phyloP scores from a whole-genome alignment of 2,113 vertebrate genomes.

The Machaerirhynchus nigripectus region DNA sequence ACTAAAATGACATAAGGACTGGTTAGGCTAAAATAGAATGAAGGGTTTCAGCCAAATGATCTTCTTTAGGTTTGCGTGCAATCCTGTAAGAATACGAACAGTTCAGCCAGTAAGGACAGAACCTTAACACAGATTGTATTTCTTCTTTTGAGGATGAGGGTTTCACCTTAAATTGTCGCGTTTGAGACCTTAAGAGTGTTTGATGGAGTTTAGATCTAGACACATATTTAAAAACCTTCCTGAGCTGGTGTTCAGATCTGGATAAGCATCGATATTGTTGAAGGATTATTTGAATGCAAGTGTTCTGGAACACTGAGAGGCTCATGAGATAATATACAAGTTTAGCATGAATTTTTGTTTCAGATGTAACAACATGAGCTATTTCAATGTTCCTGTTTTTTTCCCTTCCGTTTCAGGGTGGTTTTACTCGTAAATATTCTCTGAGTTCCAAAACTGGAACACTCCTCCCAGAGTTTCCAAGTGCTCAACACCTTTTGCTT shows the following conservation, averaged over 20 bases:
- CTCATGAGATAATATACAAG: background rate
- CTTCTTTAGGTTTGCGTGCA: background rate
- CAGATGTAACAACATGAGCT: background rate
- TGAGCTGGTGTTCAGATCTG: background rate
- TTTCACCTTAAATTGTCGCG: background rate
- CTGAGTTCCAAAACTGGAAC: slow-evolving; percentile 98
- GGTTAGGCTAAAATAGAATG: background rate
- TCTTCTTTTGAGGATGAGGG: background rate
- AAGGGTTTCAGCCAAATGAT: background rate
- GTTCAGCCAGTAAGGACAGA: background rate
- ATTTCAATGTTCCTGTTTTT: background rate
- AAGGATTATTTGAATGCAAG: background rate
- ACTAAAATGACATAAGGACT: background rate
- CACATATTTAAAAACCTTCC: background rate
- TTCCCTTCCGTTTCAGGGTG: slow-evolving; percentile 79
- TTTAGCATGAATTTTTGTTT: background rate
- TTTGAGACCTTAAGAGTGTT: background rate
- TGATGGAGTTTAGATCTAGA: background rate
- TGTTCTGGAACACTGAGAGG: background rate
- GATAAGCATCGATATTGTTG: background rate
- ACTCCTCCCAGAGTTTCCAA: slow-evolving; percentile 94
- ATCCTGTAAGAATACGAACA: background rate
- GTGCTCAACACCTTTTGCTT: slow-evolving; percentile 90
- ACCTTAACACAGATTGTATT: background rate
- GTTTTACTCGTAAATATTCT: slow-evolving; percentile 97